Conservation (phyloP, 2,113 vertebrate genomes). For the Mus musculus region DNA sequence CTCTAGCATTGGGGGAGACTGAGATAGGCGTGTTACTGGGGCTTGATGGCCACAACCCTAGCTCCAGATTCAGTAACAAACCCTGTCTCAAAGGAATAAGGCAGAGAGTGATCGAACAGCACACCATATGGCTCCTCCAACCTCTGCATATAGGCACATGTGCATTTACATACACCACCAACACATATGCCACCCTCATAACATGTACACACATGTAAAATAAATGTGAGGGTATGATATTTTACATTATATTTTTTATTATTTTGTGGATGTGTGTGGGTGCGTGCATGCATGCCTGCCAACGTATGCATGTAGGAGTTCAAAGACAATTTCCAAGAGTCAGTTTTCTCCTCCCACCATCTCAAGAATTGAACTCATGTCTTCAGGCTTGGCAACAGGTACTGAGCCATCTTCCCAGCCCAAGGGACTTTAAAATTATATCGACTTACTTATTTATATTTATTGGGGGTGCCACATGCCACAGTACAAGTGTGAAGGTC, state of each 20-base stretch:
- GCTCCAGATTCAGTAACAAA: neutral
- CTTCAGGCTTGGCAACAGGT: neutral
- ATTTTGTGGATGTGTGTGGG: neutral
- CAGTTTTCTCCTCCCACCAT: neutral
- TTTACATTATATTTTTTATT: neutral
- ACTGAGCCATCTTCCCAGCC: neutral
- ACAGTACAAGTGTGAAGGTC: neutral
- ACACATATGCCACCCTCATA: neutral
- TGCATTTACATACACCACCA: neutral
- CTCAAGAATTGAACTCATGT: neutral
- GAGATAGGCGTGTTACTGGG: neutral
- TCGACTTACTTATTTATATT: neutral
- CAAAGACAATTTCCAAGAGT: neutral
- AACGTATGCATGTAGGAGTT: neutral
- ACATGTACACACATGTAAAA: neutral
- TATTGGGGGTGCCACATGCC: neutral
- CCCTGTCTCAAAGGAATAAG: neutral
- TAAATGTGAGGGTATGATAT: neutral
- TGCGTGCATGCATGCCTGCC: neutral
- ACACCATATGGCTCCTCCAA: neutral
- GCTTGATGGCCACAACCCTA: neutral
- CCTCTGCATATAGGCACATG: neutral
- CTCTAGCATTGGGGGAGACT: neutral
- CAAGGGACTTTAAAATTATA: neutral
- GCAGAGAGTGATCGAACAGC: neutral